A percentile compares a stretch with the other conserved stretches of the same genome.
These are phyloP conservation scores for Calvadosia cruxmelitensis DNA, from an alignment of 30 jellyfish, hydroid and myxozoan genomes.

Conservation along the genomic window DNA sequence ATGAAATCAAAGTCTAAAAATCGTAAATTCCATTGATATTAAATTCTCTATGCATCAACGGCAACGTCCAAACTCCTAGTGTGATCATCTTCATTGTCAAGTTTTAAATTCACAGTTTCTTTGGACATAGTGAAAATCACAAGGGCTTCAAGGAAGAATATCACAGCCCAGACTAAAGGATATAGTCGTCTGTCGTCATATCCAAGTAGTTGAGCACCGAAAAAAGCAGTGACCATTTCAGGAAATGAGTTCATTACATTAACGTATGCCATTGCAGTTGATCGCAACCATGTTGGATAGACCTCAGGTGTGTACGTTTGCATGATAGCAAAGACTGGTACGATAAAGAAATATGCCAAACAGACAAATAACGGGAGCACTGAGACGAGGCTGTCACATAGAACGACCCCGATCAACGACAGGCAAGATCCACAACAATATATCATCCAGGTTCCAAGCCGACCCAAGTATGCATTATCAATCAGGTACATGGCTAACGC, in stretches of 20 bases:
- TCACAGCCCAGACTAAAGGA: slow-evolving; percentile 47
- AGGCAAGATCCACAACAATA: slow-evolving; percentile 14
- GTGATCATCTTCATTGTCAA: slow-evolving; percentile 7
- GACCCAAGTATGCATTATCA: slow-evolving; percentile 19
- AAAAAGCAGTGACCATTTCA: slow-evolving; percentile 40
- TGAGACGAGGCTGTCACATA: slow-evolving; percentile 6
- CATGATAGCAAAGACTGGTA: slow-evolving; percentile 29
- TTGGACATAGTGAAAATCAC: slow-evolving; percentile 19
- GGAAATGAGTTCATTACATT: slow-evolving; percentile 23
- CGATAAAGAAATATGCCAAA: slow-evolving; percentile 41
- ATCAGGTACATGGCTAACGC: slow-evolving; percentile 22
- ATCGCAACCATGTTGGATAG: slow-evolving; percentile 41
- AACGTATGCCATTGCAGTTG: slow-evolving; percentile 35
- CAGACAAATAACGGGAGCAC: slow-evolving; percentile 21
- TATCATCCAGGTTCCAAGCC: slow-evolving; percentile 16
- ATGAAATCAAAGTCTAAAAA: too few species aligned
- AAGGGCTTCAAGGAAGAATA: slow-evolving; percentile 17
- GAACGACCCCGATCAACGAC: slow-evolving; percentile 6
- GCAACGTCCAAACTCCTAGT: too few species aligned
- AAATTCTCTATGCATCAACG: too few species aligned
- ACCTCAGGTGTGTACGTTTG: slow-evolving; percentile 40
- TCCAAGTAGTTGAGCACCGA: slow-evolving; percentile 28
- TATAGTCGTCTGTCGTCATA: slow-evolving; percentile 21
- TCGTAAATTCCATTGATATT: too few species aligned
- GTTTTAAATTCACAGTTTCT: slow-evolving; percentile 18